Conservation (phyloP, 1,140 invertebrate genomes). For the Drosophila novamexicana region DNA sequence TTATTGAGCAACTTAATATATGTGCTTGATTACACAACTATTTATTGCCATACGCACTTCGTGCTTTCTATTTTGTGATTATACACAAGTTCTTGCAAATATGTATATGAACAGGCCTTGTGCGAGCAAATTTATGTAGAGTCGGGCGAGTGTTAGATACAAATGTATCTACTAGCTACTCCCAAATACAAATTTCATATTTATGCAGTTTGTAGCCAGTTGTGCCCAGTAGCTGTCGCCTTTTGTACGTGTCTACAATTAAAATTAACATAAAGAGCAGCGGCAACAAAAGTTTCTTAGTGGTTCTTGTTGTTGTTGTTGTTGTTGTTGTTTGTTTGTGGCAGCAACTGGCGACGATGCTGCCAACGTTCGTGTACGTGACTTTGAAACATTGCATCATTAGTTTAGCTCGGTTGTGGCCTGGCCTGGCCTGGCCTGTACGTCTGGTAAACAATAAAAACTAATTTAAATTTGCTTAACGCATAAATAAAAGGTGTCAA, state of each 20-base stretch:
- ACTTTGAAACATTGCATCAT: constrained; percentile 72
- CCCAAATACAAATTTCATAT: constrained; percentile 54
- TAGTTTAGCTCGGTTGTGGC: constrained; percentile 45
- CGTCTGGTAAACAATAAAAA: constrained; percentile 72
- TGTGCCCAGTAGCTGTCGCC: constrained; percentile 38
- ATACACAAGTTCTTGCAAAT: constrained; percentile 13
- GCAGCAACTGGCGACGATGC: constrained; percentile 57
- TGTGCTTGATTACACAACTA: constrained; percentile 28
- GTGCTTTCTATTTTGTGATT: constrained; percentile 22
- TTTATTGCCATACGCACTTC: constrained; percentile 24
- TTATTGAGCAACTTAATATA: constrained; percentile 17
- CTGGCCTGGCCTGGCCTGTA: neutral
- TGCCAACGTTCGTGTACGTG: constrained; percentile 62
- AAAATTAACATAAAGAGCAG: constrained; percentile 66
- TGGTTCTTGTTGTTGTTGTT: constrained; percentile 11
- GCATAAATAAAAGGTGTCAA: constrained; percentile 75
- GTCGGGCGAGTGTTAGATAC: constrained; percentile 29
- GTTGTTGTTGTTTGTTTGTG: constrained; percentile 34
- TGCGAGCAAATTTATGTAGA: neutral
- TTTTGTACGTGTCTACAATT: constrained; percentile 73
- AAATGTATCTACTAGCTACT: constrained; percentile 34
- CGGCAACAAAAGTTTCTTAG: constrained; percentile 24
- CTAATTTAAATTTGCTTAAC: constrained; percentile 80
- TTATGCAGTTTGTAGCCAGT: constrained; percentile 70
- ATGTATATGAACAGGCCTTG: neutral